These are phyloP conservation scores for Helicoverpa zea DNA, from an alignment of 1,140 invertebrate genomes.

Conservation along the genomic window DNA sequence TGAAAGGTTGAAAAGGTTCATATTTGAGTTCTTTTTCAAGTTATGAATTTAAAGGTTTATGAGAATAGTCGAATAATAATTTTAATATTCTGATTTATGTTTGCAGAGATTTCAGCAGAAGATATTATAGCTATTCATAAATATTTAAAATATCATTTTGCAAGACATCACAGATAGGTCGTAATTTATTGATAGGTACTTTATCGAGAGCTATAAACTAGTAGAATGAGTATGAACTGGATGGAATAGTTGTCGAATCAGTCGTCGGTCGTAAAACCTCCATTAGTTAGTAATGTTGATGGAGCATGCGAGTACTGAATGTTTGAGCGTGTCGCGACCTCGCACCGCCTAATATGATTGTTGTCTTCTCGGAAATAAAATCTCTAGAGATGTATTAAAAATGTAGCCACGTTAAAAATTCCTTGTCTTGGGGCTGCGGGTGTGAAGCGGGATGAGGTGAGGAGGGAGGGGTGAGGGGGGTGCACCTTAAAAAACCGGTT, in stretches of 20 bases:
- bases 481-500: constrained; percentile 44
- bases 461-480: neutral
- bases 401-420: constrained; percentile 48
- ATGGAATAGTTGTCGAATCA: constrained; percentile 8
- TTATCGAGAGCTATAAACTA: constrained; percentile 10
- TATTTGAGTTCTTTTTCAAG: too few species aligned
- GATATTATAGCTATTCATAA: constrained; percentile 17
- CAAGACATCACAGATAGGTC: neutral
- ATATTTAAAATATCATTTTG: constrained; percentile 38
- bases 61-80: too few species aligned
- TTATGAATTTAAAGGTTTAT: too few species aligned
- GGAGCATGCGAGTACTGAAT: neutral
- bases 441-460: neutral
- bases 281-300: neutral
- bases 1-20: too few species aligned
- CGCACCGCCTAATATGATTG: constrained; percentile 31
- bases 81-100: neutral
- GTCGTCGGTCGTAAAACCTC: neutral
- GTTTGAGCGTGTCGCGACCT: constrained; percentile 7
- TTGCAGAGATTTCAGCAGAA: neutral
- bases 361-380: constrained; percentile 45
- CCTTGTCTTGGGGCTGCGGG: constrained; percentile 27
- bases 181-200: constrained; percentile 9
- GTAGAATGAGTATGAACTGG: constrained; percentile 16
- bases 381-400: constrained; percentile 41